Evolutionary conservation across 1,140 invertebrate species (phyloP).

Genomic region (Ganaspis sp.): DNA sequence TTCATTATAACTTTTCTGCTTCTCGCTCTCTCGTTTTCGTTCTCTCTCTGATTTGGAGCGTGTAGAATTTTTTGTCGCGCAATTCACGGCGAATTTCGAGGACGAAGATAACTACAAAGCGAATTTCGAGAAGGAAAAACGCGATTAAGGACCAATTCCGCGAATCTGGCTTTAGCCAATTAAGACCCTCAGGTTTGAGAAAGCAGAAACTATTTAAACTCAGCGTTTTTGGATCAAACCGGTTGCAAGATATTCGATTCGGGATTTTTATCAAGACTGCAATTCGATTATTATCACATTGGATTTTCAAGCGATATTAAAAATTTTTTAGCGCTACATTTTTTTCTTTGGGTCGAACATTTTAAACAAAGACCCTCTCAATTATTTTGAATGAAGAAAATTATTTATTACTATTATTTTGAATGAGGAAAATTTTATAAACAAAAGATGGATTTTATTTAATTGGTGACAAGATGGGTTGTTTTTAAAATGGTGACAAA

Average conservation of each 20-base stretch:
- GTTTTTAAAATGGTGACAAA: too few species aligned
- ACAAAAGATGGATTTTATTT: too few species aligned
- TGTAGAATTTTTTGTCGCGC: neutral
- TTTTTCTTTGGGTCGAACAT: too few species aligned
- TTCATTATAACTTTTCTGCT: too few species aligned
- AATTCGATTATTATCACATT: neutral
- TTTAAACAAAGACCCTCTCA: too few species aligned
- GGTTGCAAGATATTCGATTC: conserved; percentile 1
- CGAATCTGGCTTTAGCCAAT: conserved; percentile 5
- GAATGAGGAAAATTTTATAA: too few species aligned
- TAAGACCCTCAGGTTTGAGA: neutral
- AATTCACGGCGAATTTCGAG: neutral
- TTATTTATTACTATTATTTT: too few species aligned
- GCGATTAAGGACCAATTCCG: conserved; percentile 7
- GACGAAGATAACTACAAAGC: neutral
- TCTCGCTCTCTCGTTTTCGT: too few species aligned
- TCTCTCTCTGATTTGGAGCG: too few species aligned
- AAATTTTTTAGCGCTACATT: too few species aligned
- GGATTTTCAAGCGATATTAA: neutral
- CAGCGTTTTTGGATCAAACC: neutral
- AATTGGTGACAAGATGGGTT: too few species aligned
- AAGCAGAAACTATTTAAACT: neutral
- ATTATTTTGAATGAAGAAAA: too few species aligned
- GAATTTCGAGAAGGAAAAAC: neutral
- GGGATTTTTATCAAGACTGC: neutral